Percentiles rank a stretch among this genome's conserved stretches.
Conservation (phyloP, 2,888 invertebrate species). For the Linnaemya tessellans region DNA sequence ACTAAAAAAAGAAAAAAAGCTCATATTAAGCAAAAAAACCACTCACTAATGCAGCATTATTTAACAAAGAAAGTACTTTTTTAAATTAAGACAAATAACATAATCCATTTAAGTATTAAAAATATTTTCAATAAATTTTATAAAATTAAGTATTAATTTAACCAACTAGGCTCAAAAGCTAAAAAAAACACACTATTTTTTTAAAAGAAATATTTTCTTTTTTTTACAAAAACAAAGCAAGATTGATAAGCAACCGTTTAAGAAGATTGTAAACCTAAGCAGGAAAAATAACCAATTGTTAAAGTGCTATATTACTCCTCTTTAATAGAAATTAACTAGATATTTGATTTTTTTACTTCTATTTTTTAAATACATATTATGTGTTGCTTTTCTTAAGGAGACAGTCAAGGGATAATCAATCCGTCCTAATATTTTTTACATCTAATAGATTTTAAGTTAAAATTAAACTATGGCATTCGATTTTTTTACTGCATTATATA, state of each 20-base stretch:
- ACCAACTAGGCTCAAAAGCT: not conserved
- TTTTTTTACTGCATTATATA: no score
- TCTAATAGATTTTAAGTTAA: not conserved
- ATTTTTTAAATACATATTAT: no score
- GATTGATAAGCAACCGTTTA: no score
- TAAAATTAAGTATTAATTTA: slow-evolving; percentile 26
- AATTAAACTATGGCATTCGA: not conserved
- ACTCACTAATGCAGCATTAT: slow-evolving; percentile 56
- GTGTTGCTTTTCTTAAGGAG: not conserved
- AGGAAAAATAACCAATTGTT: no score
- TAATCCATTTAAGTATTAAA: not conserved
- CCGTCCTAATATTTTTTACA: slow-evolving; percentile 8
- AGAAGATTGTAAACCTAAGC: no score
- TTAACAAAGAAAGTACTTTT: not conserved
- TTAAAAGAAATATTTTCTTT: no score
- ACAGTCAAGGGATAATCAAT: not conserved
- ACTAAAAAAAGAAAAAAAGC: slow-evolving; percentile 48
- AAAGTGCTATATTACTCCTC: no score
- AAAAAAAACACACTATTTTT: not conserved
- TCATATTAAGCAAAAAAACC: slow-evolving; percentile 67
- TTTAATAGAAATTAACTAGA: not conserved
- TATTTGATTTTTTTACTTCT: no score
- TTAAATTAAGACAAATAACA: not conserved
- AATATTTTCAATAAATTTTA: slow-evolving; percentile 33
- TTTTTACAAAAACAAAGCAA: no score